Percentiles rank a stretch among this genome's conserved stretches.
Evolutionary conservation across 2,888 invertebrate species (phyloP).

Genomic region (Sturmia bella): DNA sequence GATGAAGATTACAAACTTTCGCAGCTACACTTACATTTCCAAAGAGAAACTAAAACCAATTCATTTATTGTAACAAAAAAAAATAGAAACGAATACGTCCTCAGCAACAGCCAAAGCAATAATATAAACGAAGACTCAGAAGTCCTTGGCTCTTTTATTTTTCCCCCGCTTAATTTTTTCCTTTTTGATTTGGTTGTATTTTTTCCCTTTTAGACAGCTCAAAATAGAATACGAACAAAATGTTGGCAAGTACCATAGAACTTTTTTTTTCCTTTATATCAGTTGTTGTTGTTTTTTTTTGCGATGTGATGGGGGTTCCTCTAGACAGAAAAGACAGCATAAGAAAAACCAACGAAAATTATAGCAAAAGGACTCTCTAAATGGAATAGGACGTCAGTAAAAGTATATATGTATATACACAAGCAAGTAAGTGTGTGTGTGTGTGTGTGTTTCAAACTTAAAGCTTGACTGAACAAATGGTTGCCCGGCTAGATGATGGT

Average conservation of each 20-base stretch:
- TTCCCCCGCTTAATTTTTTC: slow-evolving; percentile 39
- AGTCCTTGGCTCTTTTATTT: slow-evolving; percentile 57
- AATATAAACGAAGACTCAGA: slow-evolving; percentile 55
- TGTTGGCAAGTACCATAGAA: slow-evolving; percentile 64
- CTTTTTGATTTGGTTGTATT: slow-evolving; percentile 35
- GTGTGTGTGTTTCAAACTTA: slow-evolving; percentile 37
- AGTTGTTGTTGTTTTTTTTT: slow-evolving; percentile 1
- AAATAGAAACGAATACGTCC: slow-evolving; percentile 18
- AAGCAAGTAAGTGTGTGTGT: not conserved
- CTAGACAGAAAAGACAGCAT: slow-evolving; percentile 50
- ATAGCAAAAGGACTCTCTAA: slow-evolving; percentile 59
- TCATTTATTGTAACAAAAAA: slow-evolving; percentile 57
- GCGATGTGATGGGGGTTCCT: slow-evolving; percentile 46
- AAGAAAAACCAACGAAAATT: slow-evolving; percentile 63
- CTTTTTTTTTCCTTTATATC: slow-evolving; percentile 45
- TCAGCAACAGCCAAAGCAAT: slow-evolving; percentile 25
- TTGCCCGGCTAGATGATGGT: slow-evolving; percentile 59
- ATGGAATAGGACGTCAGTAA: slow-evolving; percentile 57
- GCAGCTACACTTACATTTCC: slow-evolving; percentile 13
- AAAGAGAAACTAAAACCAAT: slow-evolving; percentile 56
- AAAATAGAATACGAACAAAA: slow-evolving; percentile 60
- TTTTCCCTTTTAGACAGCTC: slow-evolving; percentile 67
- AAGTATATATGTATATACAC: slow-evolving; percentile 23
- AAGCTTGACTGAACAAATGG: slow-evolving; percentile 63
- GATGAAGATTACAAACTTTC: slow-evolving; percentile 44